These are phyloP conservation scores for Porites australiensis DNA, from an alignment of 64 coral and sea anemone genomes.

Conservation along the genomic window DNA sequence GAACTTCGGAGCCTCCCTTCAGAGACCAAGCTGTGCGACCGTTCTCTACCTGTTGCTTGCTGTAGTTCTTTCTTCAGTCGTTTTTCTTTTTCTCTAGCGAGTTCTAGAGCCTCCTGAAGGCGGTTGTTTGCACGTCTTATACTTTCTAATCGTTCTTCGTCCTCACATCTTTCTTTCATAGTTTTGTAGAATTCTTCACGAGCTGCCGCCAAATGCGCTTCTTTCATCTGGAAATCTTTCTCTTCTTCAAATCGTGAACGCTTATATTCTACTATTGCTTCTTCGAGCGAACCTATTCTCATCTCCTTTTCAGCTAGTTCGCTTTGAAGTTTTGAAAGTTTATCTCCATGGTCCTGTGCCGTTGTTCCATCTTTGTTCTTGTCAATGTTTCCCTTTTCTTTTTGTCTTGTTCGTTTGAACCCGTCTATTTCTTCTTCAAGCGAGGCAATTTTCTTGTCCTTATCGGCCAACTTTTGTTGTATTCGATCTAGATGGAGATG, in stretches of 20 bases:
- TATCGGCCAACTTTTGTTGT: conserved; percentile 11
- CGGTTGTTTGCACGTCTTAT: conserved; percentile 15
- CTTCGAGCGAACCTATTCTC: conserved; percentile 26
- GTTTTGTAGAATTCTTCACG: conserved; percentile 30
- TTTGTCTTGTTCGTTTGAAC: conserved; percentile 22
- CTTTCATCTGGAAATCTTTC: conserved; percentile 10
- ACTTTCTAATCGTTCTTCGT: conserved; percentile 28
- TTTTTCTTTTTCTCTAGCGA: conserved; percentile 48
- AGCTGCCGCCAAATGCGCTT: conserved; percentile 27
- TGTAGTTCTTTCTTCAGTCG: conserved; percentile 37
- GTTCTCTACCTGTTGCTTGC: conserved; percentile 16
- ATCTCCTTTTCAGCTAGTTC: conserved; percentile 22
- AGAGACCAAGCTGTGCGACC: neutral
- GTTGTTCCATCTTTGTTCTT: neutral
- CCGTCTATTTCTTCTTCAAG: conserved; percentile 34
- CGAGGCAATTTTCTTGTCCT: conserved; percentile 52
- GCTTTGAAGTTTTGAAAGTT: neutral
- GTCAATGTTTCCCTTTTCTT: neutral
- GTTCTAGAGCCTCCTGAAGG: conserved; percentile 19
- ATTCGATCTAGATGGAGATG: conserved; percentile 13
- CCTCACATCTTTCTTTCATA: conserved; percentile 28
- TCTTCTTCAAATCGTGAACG: conserved; percentile 29
- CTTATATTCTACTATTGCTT: conserved; percentile 29
- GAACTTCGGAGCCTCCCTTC: conserved; percentile 1
- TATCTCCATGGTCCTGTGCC: neutral